These are phyloP conservation scores for Canis aureus DNA, from an alignment of 2,113 vertebrate species.

Conservation along the genomic window DNA sequence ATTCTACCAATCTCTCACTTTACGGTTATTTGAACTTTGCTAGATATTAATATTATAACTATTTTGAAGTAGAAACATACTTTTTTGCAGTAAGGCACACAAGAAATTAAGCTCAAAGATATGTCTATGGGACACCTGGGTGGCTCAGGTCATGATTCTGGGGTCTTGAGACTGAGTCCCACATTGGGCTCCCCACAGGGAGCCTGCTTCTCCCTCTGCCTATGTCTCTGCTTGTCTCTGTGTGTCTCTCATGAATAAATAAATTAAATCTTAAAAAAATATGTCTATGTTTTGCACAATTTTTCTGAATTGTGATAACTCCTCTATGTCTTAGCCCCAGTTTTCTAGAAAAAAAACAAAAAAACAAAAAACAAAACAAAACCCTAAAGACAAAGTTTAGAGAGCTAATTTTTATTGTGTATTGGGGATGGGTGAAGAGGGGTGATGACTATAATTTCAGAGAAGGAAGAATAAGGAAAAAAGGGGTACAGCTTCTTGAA, in stretches of 20 bases:
- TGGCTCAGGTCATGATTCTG: too few relatives aligned
- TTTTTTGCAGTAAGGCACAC: background rate
- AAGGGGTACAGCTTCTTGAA: background rate
- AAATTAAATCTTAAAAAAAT: background rate
- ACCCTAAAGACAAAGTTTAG: background rate
- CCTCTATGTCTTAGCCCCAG: background rate
- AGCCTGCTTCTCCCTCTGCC: too few relatives aligned
- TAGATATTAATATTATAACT: conserved; percentile 13
- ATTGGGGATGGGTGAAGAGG: background rate
- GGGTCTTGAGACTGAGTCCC: too few relatives aligned
- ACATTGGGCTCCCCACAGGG: too few relatives aligned
- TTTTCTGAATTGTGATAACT: background rate
- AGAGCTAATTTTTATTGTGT: background rate
- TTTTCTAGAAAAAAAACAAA: background rate
- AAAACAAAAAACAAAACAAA: background rate
- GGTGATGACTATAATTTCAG: background rate
- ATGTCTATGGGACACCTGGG: background rate
- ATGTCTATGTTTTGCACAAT: background rate
- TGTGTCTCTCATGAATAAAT: too few relatives aligned
- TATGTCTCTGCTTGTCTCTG: too few relatives aligned
- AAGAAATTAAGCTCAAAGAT: background rate
- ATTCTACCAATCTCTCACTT: background rate
- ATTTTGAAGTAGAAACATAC: background rate
- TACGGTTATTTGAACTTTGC: background rate
- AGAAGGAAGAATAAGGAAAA: background rate